Conservation (phyloP, 2,797 vertebrate species). For the Clarias pachynema region DNA sequence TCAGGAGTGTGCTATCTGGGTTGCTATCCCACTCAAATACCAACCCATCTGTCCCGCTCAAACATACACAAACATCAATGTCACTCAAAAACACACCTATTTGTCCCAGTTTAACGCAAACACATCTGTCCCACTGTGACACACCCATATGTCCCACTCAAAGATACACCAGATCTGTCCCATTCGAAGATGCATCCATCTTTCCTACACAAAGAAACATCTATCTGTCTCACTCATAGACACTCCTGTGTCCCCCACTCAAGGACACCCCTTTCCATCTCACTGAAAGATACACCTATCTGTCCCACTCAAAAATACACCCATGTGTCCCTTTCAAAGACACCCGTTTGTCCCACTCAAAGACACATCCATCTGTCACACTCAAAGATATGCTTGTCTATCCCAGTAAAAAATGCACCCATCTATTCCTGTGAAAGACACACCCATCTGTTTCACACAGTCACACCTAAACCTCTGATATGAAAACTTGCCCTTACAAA, state of each 20-base stretch:
- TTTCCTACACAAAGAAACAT: not conserved
- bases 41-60: not conserved
- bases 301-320: not conserved
- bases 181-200: not conserved
- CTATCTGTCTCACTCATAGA: not conserved
- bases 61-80: not conserved
- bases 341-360: not conserved
- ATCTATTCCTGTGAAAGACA: not conserved
- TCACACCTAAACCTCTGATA: not conserved
- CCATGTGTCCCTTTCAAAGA: not conserved
- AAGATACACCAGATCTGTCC: not conserved
- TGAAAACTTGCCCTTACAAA: not conserved
- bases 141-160: not conserved
- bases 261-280: not conserved
- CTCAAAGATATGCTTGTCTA: not conserved
- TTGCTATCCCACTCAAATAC: too few relatives aligned
- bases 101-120: not conserved
- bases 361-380: not conserved
- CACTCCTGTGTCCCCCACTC: not conserved
- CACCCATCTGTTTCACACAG: not conserved
- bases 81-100: not conserved
- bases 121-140: not conserved
- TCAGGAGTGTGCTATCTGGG: too few relatives aligned
- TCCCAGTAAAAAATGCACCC: not conserved
- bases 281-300: not conserved